phyloP scores from a whole-genome alignment of 2,797 vertebrate species.

The Hypotaenidia okinawae region DNA sequence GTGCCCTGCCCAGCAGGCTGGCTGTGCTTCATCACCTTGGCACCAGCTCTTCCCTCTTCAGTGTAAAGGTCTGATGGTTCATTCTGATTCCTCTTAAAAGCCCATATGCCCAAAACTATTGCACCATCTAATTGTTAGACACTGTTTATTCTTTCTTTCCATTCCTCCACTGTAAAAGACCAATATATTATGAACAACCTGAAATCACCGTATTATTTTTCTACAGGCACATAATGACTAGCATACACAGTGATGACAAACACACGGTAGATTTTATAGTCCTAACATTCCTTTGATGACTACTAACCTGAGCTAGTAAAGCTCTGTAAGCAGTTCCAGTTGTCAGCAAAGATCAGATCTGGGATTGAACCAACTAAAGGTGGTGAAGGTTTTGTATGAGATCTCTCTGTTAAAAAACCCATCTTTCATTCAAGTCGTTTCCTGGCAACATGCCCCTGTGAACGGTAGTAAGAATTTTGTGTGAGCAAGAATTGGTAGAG shows the following conservation, averaged over 20 bases:
- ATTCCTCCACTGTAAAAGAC: background rate
- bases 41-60: background rate
- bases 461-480: background rate
- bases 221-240: background rate
- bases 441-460: background rate
- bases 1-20: background rate
- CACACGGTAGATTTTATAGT: background rate
- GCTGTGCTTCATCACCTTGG: background rate
- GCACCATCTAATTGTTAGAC: background rate
- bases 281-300: slow-evolving; percentile 7
- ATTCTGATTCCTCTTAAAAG: background rate
- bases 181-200: background rate
- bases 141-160: background rate
- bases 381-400: slow-evolving; percentile 26
- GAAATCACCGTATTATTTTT: background rate
- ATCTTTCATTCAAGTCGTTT: slow-evolving; percentile 38
- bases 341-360: slow-evolving; percentile 34
- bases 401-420: background rate
- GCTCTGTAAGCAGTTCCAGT: slow-evolving; percentile 13
- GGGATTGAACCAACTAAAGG: slow-evolving; percentile 26
- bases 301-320: background rate
- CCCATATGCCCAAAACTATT: background rate
- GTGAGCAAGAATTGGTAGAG: slow-evolving; percentile 23
- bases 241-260: background rate
- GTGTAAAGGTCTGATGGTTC: background rate